phyloP scores from a whole-genome alignment of 1,140 invertebrate genomes.

The Caenorhabditis latens region DNA sequence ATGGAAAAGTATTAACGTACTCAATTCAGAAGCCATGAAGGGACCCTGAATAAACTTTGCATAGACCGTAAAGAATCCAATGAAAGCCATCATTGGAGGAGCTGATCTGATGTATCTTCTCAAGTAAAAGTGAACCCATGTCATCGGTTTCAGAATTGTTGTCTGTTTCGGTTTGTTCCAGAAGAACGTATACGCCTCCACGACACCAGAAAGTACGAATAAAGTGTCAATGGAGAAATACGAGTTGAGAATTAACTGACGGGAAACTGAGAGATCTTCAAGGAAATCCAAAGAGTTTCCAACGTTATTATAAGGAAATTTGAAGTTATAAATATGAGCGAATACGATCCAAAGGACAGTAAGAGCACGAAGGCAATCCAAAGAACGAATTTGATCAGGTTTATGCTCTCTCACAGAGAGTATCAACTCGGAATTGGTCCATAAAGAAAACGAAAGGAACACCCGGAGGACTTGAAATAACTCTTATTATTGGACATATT shows the following conservation, averaged over 20 bases:
- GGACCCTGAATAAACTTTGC: slow-evolving; percentile 70
- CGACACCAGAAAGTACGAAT: slow-evolving; percentile 61
- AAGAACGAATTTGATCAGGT: slow-evolving; percentile 56
- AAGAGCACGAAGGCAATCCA: slow-evolving; percentile 78
- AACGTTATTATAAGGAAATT: slow-evolving; percentile 30
- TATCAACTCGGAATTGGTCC: slow-evolving; percentile 67
- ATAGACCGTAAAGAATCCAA: slow-evolving; percentile 73
- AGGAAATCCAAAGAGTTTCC: slow-evolving; percentile 20
- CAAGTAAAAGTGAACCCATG: slow-evolving; percentile 64
- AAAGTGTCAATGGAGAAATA: slow-evolving; percentile 63
- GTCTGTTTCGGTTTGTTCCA: slow-evolving; percentile 23
- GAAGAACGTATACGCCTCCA: slow-evolving; percentile 63
- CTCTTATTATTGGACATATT: background rate
- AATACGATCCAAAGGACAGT: slow-evolving; percentile 78
- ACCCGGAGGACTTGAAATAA: slow-evolving; percentile 13
- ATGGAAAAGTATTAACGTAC: slow-evolving; percentile 68
- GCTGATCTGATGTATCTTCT: slow-evolving; percentile 64
- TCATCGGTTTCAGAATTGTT: slow-evolving; percentile 45
- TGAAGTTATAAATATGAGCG: slow-evolving; percentile 69
- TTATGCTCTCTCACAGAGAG: slow-evolving; percentile 42
- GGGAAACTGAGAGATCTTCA: slow-evolving; percentile 50
- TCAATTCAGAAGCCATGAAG: slow-evolving; percentile 27
- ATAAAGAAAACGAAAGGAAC: slow-evolving; percentile 67
- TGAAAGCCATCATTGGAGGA: slow-evolving; percentile 62
- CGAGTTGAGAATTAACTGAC: slow-evolving; percentile 49